phyloP scores from a whole-genome alignment of 2,888 invertebrate species.

The Exephanes ischioxanthus region DNA sequence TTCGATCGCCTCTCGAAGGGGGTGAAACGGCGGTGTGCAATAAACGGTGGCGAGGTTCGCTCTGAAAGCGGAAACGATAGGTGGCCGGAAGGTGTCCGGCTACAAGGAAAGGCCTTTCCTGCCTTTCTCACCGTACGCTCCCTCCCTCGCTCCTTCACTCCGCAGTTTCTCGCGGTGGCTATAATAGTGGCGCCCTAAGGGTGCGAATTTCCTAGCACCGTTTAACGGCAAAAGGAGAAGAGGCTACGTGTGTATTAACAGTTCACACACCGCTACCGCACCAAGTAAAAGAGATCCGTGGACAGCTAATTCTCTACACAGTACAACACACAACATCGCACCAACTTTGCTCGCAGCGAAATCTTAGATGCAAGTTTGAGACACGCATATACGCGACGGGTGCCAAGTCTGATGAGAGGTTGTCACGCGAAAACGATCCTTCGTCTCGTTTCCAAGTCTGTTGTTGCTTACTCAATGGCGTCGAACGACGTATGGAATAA shows the following conservation, averaged over 20 bases:
- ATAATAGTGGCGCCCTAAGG: conserved; percentile 26
- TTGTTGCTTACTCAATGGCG: background rate
- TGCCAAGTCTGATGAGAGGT: conserved; percentile 78
- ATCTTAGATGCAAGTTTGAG: conserved; percentile 74
- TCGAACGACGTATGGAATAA: background rate
- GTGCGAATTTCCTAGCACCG: conserved; percentile 38
- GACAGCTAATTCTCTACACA: conserved; percentile 47
- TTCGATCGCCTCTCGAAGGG: conserved; percentile 49
- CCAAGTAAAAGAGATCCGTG: background rate
- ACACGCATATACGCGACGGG: conserved; percentile 74
- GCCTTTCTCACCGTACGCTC: conserved; percentile 63
- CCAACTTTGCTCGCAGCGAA: conserved; percentile 44
- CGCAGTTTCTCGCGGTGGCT: conserved; percentile 23
- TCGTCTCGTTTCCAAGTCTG: conserved; percentile 66
- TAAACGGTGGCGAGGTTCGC: conserved; percentile 75
- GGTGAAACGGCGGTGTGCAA: conserved; percentile 73
- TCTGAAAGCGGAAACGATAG: conserved; percentile 83
- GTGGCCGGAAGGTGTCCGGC: conserved; percentile 83
- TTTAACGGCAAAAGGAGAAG: conserved; percentile 19
- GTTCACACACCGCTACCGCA: background rate
- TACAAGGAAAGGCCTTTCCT: conserved; percentile 82
- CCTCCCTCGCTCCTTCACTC: conserved; percentile 38
- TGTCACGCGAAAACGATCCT: conserved; percentile 83
- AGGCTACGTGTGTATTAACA: background rate
- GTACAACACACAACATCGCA: conserved; percentile 36